Evolutionary conservation across 2,888 invertebrate genomes (phyloP).

Genomic region (Pterostichus madidus): DNA sequence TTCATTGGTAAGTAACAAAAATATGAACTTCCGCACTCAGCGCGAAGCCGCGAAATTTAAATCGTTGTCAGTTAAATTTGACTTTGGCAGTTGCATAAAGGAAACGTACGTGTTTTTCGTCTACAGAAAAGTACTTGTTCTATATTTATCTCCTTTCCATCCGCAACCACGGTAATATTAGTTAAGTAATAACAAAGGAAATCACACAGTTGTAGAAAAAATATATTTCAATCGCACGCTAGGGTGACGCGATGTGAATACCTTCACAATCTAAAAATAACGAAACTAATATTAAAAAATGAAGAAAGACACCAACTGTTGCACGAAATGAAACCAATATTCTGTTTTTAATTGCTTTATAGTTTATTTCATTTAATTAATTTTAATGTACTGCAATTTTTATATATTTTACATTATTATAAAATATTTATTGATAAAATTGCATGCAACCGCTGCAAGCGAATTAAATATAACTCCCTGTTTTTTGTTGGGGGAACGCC

Average conservation of each 20-base stretch:
- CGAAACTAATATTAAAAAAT: background rate
- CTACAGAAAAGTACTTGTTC: too few relatives aligned
- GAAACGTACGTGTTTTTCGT: too few relatives aligned
- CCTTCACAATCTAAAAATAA: background rate
- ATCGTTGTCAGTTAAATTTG: too few relatives aligned
- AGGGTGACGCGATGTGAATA: slow-evolving; percentile 19
- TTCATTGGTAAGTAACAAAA: too few relatives aligned
- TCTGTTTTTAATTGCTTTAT: slow-evolving; percentile 2
- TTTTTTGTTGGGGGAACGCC: slow-evolving; percentile 15
- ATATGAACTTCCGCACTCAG: too few relatives aligned
- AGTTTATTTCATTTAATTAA: slow-evolving; percentile 3
- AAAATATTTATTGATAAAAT: background rate
- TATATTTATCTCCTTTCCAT: too few relatives aligned
- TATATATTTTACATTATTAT: background rate
- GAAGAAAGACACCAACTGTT: background rate
- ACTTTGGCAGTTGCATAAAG: too few relatives aligned
- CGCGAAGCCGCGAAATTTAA: too few relatives aligned
- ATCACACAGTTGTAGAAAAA: too few relatives aligned
- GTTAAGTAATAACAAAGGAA: too few relatives aligned
- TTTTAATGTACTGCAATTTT: background rate
- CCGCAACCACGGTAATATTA: too few relatives aligned
- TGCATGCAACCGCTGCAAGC: background rate
- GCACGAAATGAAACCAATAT: background rate
- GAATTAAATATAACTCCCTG: slow-evolving; percentile 12
- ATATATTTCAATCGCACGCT: slow-evolving; percentile 47